Evolutionary conservation across 2,888 invertebrate genomes (phyloP).

Genomic region (Parochlus steinenii): DNA sequence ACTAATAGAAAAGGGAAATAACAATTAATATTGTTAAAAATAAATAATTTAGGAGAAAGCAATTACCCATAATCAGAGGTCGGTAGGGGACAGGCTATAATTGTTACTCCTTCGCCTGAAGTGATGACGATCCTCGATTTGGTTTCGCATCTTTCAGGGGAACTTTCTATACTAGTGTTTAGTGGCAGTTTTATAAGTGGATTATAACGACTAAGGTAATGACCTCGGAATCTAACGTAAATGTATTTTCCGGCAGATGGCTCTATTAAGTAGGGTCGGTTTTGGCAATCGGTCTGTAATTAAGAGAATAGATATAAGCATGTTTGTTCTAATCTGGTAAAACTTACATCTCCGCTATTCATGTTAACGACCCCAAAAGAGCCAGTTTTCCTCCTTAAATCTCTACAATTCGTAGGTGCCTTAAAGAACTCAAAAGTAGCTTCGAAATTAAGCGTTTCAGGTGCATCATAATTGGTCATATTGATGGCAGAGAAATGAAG

Average conservation of each 20-base stretch:
- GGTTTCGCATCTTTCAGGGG: constrained; percentile 48
- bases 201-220: constrained; percentile 31
- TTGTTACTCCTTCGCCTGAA: constrained; percentile 38
- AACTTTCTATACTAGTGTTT: constrained; percentile 39
- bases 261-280: constrained; percentile 64
- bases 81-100: constrained; percentile 41
- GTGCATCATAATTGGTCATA: constrained; percentile 76
- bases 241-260: constrained; percentile 58
- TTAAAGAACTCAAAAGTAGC: constrained; percentile 68
- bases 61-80: constrained; percentile 24
- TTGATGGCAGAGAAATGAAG: constrained; percentile 64
- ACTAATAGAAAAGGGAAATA: no score
- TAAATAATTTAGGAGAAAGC: neutral
- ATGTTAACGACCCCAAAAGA: constrained; percentile 62
- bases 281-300: constrained; percentile 59
- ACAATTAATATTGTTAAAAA: constrained; percentile 19
- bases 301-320: constrained; percentile 10
- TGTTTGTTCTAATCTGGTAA: neutral
- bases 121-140: constrained; percentile 64
- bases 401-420: constrained; percentile 49
- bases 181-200: constrained; percentile 30
- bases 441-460: constrained; percentile 68
- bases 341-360: constrained; percentile 30
- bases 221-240: constrained; percentile 61
- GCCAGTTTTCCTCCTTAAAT: constrained; percentile 51